phyloP scores from a whole-genome alignment of 2,797 vertebrate species.

The Coreius guichenoti region DNA sequence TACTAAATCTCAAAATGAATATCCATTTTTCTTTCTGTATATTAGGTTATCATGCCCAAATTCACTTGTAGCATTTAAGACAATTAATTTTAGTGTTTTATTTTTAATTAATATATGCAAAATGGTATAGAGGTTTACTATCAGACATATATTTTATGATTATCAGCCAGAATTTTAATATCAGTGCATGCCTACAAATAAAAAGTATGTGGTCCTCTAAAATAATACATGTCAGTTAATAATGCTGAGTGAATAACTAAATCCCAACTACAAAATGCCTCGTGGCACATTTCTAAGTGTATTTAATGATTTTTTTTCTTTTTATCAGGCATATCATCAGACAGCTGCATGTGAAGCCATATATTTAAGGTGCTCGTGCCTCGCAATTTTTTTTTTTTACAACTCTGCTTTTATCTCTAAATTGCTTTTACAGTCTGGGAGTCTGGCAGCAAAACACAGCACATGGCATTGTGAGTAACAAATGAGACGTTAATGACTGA shows the following conservation, averaged over 20 bases:
- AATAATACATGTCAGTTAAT: background rate
- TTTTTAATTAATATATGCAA: background rate
- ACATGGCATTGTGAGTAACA: background rate
- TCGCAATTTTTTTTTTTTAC: constrained; percentile 15
- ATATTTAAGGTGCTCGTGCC: constrained; percentile 1
- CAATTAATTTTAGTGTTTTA: background rate
- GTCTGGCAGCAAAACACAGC: constrained; percentile 32
- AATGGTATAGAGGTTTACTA: background rate
- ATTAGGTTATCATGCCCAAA: background rate
- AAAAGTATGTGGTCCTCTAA: background rate
- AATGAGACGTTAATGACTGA: constrained; percentile 43
- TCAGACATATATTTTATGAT: background rate
- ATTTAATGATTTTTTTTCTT: background rate
- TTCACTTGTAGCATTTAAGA: background rate
- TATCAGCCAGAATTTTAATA: background rate
- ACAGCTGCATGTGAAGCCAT: constrained; percentile 5
- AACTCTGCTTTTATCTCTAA: constrained; percentile 39
- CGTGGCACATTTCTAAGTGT: background rate
- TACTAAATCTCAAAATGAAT: background rate
- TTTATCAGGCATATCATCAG: constrained; percentile 20
- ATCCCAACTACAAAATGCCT: background rate
- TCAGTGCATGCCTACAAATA: background rate
- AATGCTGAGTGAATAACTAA: background rate
- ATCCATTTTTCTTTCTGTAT: background rate
- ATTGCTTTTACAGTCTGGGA: constrained; percentile 30